These are phyloP conservation scores for Umimayanthus kanabou DNA, from an alignment of 92 coral and sea anemone genomes.

Conservation along the genomic window DNA sequence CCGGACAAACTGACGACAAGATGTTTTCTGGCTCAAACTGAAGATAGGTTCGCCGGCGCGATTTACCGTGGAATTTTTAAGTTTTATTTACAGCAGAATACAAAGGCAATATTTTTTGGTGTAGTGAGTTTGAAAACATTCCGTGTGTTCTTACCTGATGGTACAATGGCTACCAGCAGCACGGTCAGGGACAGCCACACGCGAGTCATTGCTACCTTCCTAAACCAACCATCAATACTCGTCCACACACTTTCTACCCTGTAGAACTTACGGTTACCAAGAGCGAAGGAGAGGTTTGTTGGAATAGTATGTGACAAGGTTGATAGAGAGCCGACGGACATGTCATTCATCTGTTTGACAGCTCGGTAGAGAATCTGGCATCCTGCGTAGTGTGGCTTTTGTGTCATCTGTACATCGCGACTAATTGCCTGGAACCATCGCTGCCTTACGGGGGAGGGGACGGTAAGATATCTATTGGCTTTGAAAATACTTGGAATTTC, in stretches of 20 bases:
- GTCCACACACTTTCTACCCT: background rate
- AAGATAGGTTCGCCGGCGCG: background rate
- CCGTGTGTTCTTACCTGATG: conserved; percentile 27
- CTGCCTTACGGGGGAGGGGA: conserved; percentile 34
- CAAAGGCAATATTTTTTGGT: background rate
- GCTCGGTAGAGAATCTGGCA: background rate
- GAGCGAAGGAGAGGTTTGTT: background rate
- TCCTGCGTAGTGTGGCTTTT: conserved; percentile 29
- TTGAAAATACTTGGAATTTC: background rate
- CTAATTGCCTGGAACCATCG: conserved; percentile 26
- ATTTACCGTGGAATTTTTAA: background rate
- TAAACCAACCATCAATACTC: background rate
- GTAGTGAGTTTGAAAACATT: background rate
- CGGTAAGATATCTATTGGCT: background rate
- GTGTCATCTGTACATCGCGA: conserved; percentile 31
- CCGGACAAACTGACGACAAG: background rate
- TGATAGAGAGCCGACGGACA: conserved; percentile 16
- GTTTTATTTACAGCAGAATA: background rate
- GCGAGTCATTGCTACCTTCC: background rate
- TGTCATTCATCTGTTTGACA: conserved; percentile 14
- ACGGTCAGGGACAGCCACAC: background rate
- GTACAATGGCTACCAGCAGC: background rate
- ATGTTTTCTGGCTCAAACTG: background rate
- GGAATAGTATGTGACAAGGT: background rate
- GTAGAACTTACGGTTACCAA: conserved; percentile 4